phyloP scores from a whole-genome alignment of 2,888 invertebrate genomes.

The Agriopis aurantiaria region DNA sequence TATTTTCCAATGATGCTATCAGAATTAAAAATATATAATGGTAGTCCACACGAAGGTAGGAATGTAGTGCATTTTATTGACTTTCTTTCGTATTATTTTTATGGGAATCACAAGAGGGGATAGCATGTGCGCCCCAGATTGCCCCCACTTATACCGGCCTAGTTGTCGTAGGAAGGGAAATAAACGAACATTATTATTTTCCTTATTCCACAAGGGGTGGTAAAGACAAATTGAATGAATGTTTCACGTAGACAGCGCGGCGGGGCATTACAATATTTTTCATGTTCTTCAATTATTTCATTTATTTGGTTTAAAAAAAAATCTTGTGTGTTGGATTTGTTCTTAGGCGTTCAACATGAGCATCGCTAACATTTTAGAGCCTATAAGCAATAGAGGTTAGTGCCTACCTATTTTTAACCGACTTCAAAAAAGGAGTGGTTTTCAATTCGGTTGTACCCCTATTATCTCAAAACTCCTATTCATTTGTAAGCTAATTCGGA shows the following conservation, averaged over 20 bases:
- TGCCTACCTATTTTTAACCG: too few species aligned
- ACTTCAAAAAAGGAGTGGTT: too few species aligned
- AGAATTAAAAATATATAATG: constrained; percentile 8
- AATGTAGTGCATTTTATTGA: constrained; percentile 32
- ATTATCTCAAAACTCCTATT: too few species aligned
- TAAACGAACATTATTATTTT: constrained; percentile 11
- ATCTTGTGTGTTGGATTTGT: too few species aligned
- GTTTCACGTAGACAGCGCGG: constrained; percentile 7
- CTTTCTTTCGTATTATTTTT: constrained; percentile 29
- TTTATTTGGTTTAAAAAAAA: neutral
- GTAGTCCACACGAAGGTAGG: constrained; percentile 16
- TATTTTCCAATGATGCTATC: neutral
- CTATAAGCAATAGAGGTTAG: too few species aligned
- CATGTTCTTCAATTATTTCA: neutral
- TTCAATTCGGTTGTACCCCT: too few species aligned
- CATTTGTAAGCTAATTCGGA: too few species aligned
- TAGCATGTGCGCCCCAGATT: constrained; percentile 30
- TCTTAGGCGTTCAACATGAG: too few species aligned
- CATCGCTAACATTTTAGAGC: too few species aligned
- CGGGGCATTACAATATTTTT: neutral
- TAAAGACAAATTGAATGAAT: constrained; percentile 20
- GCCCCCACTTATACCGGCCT: constrained; percentile 16
- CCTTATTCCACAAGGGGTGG: constrained; percentile 15
- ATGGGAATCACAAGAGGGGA: constrained; percentile 29
- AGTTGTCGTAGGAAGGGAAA: constrained; percentile 9